Percentiles rank a stretch among this genome's conserved stretches.
These are phyloP conservation scores for Microhierax caerulescens DNA, from an alignment of 2,797 vertebrate species.

Conservation along the genomic window DNA sequence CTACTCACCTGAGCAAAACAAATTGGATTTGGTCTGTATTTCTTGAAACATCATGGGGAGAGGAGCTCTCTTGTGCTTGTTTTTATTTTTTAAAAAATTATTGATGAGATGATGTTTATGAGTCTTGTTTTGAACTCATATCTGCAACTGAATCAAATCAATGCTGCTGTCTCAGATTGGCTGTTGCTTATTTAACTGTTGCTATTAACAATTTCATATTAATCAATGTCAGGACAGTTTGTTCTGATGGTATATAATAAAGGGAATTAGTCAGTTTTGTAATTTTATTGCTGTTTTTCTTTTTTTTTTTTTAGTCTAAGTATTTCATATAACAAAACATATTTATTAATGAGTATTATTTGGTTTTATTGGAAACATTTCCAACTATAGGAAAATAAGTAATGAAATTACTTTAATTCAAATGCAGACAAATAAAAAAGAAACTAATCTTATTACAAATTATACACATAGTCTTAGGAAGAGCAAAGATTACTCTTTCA, in stretches of 20 bases:
- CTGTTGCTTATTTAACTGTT: neutral
- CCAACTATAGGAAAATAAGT: neutral
- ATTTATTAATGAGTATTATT: neutral
- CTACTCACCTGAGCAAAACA: neutral
- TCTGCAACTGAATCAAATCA: neutral
- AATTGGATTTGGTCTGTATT: neutral
- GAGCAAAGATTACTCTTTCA: neutral
- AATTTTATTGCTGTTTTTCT: neutral
- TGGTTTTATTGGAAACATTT: neutral
- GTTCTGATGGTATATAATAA: neutral
- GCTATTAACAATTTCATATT: neutral
- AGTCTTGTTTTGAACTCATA: neutral
- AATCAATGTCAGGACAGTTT: neutral
- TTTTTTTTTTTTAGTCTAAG: rapidly evolving
- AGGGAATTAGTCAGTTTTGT: neutral
- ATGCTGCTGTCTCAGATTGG: neutral
- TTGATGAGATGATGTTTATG: neutral
- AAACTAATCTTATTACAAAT: neutral
- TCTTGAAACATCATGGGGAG: neutral
- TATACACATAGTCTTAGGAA: neutral
- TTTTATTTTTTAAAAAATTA: neutral
- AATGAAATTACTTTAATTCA: neutral
- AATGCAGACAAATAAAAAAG: neutral
- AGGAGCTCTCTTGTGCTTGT: neutral
- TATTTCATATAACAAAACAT: neutral